Evolutionary conservation across 2,888 invertebrate species (phyloP).

Genomic region (Candidula unifasciata): DNA sequence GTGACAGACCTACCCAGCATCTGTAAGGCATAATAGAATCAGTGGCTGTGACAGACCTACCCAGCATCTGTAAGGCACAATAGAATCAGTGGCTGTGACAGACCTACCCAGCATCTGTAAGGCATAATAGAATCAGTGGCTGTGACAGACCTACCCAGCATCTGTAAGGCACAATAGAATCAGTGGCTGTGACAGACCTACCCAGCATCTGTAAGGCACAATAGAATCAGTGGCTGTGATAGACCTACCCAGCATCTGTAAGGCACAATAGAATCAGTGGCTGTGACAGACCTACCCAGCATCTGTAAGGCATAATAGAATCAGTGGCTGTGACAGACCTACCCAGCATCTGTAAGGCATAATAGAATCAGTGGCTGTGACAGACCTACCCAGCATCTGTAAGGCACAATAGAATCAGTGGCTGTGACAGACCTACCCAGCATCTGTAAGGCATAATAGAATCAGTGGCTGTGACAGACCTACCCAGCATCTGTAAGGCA

Average conservation of each 20-base stretch:
- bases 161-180: constrained; percentile 59
- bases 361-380: too few relatives aligned
- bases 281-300: constrained; percentile 73
- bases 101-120: constrained; percentile 76
- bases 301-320: constrained; percentile 62
- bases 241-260: constrained; percentile 76
- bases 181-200: constrained; percentile 66
- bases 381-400: constrained; percentile 76
- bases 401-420: too few relatives aligned
- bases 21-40: constrained; percentile 54
- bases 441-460: constrained; percentile 63
- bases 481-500: constrained; percentile 73
- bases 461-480: constrained; percentile 64
- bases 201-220: constrained; percentile 70
- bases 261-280: too few relatives aligned
- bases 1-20: constrained; percentile 75
- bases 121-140: too few relatives aligned
- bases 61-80: constrained; percentile 68
- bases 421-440: constrained; percentile 72
- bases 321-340: constrained; percentile 67
- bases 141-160: constrained; percentile 74
- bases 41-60: constrained; percentile 69
- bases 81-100: not conserved
- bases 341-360: constrained; percentile 70
- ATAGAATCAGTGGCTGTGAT: too few relatives aligned